phyloP scores from a whole-genome alignment of 2,888 invertebrate species.

The Oscheius sp. region DNA sequence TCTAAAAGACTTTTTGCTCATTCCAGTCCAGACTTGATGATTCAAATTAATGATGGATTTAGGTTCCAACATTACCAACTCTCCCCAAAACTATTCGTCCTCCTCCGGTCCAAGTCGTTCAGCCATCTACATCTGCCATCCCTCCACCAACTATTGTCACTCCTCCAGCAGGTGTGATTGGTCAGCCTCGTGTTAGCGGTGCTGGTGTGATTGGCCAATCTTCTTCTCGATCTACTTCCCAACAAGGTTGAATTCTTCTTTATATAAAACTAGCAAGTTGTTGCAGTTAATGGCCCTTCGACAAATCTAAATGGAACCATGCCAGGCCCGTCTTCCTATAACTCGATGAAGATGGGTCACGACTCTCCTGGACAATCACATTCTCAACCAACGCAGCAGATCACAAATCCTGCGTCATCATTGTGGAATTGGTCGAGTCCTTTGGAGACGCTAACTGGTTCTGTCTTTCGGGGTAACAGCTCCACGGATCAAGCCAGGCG shows the following conservation, averaged over 20 bases:
- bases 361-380: not conserved
- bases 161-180: slow-evolving; percentile 48
- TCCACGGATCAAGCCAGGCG: not conserved
- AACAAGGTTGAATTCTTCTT: slow-evolving; percentile 2
- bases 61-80: slow-evolving; percentile 31
- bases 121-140: slow-evolving; percentile 37
- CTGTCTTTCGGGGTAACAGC: not conserved
- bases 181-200: slow-evolving; percentile 37
- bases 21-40: not conserved
- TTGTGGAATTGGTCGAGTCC: slow-evolving; percentile 12
- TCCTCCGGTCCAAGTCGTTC: slow-evolving; percentile 52
- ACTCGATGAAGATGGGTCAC: slow-evolving; percentile 7
- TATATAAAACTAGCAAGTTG: too few relatives aligned
- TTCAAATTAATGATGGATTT: not conserved
- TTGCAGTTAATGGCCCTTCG: not conserved
- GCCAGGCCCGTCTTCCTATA: slow-evolving; percentile 1
- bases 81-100: slow-evolving; percentile 50
- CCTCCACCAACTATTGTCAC: slow-evolving; percentile 35
- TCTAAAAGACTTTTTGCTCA: not conserved
- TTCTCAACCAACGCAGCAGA: not conserved
- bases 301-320: not conserved
- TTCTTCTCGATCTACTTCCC: not conserved
- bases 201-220: slow-evolving; percentile 13
- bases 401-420: slow-evolving; percentile 1
- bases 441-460: not conserved